Evolutionary conservation across 2,888 invertebrate genomes (phyloP), one percentile per base, ranked within the genome.

Genomic region (Catonia carolina): DNA sequence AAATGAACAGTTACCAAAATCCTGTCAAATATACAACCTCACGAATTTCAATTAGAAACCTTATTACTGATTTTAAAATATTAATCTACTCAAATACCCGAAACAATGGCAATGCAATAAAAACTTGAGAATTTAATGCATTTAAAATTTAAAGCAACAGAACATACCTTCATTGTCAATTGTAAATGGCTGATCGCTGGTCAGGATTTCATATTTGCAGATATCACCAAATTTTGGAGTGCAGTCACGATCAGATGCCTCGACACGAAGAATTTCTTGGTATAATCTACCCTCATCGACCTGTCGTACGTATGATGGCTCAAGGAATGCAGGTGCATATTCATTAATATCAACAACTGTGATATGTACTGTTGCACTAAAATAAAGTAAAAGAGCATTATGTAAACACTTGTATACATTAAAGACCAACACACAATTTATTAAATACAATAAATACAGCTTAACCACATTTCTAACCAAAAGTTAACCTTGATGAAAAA

Each of bases 271-370:
- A 61, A 98, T 88, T 72, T 93, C 90, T 68, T 89, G 87, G 75
- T 91, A 91, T 23, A 94, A 75, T 12, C 88, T 81, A 1, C 94
- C 94, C 71, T 97, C 97, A 71, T 94, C 94, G 62, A 93, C 84
- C 65, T 90, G 82, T 64, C 86, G 84, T 31, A 92, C 89, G 76
- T 96, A 97, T 51, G 92, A 87, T 35, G 91, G 85, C 70, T 94
- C 89, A 53, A 87, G 79, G 77, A 96, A 97, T 60, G 86, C 86
- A 1, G 97, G 97, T 22, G 91, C 86, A 75, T 89, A 95, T 73
- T 96, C 95, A 77, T 97, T 97, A 65, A 95, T 93, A 75, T 97
- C 97, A 58, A 90, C 86, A 61, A 98, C 95, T 17, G 90, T 89
- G 68, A 98, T 92, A 75, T 92, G 90, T 53, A 95, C 91, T 35